These are phyloP conservation scores for Julus scanicus DNA, from an alignment of 2,888 invertebrate species.

Conservation along the genomic window DNA sequence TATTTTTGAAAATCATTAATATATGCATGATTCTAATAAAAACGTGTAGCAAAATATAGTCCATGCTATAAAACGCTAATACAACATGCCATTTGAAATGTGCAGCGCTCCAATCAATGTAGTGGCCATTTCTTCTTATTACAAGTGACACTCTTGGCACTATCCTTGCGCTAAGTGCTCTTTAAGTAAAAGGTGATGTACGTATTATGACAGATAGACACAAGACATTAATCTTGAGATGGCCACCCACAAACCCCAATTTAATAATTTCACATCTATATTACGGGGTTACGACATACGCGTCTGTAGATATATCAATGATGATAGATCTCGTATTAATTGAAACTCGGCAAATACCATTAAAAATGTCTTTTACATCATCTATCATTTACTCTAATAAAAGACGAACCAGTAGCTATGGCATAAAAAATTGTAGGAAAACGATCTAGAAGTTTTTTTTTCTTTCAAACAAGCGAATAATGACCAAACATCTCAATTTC, in stretches of 20 bases:
- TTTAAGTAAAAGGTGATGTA: neutral
- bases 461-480: neutral
- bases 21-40: too few species aligned
- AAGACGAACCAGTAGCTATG: neutral
- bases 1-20: too few species aligned
- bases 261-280: neutral
- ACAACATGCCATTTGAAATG: too few species aligned
- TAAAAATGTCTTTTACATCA: slow-evolving; percentile 24
- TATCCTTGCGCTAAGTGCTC: neutral
- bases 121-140: neutral
- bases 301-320: neutral
- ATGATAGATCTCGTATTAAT: slow-evolving; percentile 29
- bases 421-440: neutral
- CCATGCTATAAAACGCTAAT: too few species aligned
- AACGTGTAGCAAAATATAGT: too few species aligned
- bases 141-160: neutral
- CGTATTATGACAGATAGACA: neutral
- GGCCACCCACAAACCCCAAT: neutral
- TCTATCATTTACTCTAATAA: slow-evolving; percentile 14
- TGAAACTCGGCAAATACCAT: slow-evolving; percentile 33
- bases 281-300: neutral
- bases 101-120: neutral
- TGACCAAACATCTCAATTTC: neutral
- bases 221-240: neutral
- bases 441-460: neutral